Conservation (phyloP, 2,113 vertebrate genomes). For the Epinephelus fuscoguttatus region DNA sequence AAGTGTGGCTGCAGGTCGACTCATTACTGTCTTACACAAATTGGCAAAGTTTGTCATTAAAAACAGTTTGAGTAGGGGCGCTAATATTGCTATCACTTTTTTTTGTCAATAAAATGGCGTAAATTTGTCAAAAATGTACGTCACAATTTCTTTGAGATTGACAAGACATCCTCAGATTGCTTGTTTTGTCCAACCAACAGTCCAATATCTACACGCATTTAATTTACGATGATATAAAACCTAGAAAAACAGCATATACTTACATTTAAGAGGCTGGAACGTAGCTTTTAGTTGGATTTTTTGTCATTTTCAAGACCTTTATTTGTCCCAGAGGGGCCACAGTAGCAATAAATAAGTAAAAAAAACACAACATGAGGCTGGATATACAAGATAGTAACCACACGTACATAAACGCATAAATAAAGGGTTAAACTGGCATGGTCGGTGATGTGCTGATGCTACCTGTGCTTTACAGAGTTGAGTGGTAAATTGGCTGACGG, state of each 20-base stretch:
- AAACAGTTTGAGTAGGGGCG: background rate
- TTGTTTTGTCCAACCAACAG: background rate
- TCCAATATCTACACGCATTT: background rate
- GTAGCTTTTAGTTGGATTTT: background rate
- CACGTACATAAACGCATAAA: too few relatives aligned
- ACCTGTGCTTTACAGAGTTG: background rate
- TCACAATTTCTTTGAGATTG: background rate
- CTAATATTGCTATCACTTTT: background rate
- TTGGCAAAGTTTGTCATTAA: background rate
- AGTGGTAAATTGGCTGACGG: background rate
- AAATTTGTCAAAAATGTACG: background rate
- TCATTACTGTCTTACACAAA: constrained; percentile 8
- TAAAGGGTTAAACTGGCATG: too few relatives aligned
- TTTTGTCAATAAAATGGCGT: background rate
- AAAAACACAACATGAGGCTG: background rate
- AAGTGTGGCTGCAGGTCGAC: constrained; percentile 10
- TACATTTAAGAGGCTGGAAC: background rate
- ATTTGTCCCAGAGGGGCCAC: background rate
- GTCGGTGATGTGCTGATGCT: background rate
- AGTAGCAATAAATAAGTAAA: background rate
- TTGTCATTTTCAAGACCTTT: background rate
- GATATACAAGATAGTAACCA: too few relatives aligned
- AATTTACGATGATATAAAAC: background rate
- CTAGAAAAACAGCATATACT: background rate
- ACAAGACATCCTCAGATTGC: background rate